Base-by-base conservation (phyloP, 2,113 vertebrate species). In the Sylvia atricapilla region DNA sequence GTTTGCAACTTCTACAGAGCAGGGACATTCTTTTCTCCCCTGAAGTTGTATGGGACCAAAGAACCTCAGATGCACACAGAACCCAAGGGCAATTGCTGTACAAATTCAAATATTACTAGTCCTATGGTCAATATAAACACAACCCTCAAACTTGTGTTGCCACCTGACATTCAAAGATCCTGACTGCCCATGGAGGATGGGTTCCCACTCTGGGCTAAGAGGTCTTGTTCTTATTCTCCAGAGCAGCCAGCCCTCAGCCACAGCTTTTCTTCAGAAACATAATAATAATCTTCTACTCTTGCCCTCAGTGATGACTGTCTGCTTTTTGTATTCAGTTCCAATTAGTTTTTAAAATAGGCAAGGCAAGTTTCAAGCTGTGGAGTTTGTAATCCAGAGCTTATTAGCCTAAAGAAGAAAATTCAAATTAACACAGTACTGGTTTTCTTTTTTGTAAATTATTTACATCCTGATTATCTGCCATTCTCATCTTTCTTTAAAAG, bases 341-440 rank as follows among this genome's bases (percentile, higher is more conserved):
- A 60, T 62, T 68, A 56, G 11, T 55, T 77, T 77, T 91, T 78
- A 50, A 60, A 91, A 76, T 14, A 77, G 22, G 28, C 11, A 73
- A 82, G 49, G 55, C 31, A 86, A 53, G 4, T 80, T 88, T 72
- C 58, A 72, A 79, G 41, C 56, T 73, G 23, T 35, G 19, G 44
- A 69, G 49, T 91, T 73, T 39, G 24, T 70, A 78, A 72, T 47
- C 16, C 60, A 72, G 62, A 59, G 33, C 1, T 87, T 44, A 74
- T n/a, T 55, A 82, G 16, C 21, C 63, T 47, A 44, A 69, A 85
- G 53, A 89, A 74, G 17, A 68, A 93, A n/a, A n/a, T 67, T 90
- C 43, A 49, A 72, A 89, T 53, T 30, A 72, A 76, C 68, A 23
- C 30, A 91, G 37, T 53, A 76, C 21, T 66, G 21, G 3, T 47